Evolutionary conservation across 2,113 vertebrate genomes (phyloP).

Genomic region (Chauna torquata): DNA sequence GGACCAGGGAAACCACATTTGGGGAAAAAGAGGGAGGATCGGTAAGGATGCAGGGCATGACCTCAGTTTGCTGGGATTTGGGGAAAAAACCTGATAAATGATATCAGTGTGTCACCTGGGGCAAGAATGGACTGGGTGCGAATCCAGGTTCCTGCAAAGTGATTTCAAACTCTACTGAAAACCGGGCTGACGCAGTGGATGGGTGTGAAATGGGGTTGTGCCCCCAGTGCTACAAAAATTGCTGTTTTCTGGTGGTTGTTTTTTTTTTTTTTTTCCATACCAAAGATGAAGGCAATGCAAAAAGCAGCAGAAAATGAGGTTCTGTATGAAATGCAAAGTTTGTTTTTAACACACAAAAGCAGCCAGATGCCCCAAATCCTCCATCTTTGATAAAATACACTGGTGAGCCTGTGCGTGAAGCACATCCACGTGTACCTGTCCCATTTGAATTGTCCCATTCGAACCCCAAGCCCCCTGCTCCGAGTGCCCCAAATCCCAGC

Average conservation of each 20-base stretch:
- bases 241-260: too few species aligned
- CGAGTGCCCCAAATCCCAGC: background rate
- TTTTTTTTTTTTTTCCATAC: too few species aligned
- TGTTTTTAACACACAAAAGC: too few species aligned
- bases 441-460: background rate
- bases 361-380: too few species aligned
- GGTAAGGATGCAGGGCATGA: rapidly evolving
- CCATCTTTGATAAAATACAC: background rate
- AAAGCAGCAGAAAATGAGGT: too few species aligned
- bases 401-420: background rate
- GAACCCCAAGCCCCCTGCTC: background rate
- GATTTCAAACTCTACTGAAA: background rate
- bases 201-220: background rate
- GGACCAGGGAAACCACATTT: background rate
- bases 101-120: rapidly evolving
- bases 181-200: rapidly evolving
- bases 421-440: background rate
- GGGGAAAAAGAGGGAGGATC: background rate
- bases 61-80: background rate
- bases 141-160: background rate
- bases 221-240: too few species aligned
- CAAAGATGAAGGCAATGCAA: too few species aligned
- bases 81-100: background rate
- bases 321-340: too few species aligned
- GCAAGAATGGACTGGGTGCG: rapidly evolving